A percentile compares a stretch with the other conserved stretches of the same genome.
Conservation (phyloP, 2,113 vertebrate genomes). For the Xiphophorus couchianus region DNA sequence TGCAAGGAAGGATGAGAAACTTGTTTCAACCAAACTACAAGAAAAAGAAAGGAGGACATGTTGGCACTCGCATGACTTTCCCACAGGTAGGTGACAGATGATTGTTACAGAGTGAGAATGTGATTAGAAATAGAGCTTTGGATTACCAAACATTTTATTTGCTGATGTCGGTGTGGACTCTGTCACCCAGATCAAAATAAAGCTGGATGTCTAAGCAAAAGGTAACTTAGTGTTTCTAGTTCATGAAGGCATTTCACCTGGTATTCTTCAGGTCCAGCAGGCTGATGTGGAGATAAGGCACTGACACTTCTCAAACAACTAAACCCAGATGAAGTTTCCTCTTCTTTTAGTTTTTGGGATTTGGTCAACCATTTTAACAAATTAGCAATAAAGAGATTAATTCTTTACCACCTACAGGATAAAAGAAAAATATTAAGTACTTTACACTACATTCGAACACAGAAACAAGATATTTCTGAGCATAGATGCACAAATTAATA, state of each 20-base stretch:
- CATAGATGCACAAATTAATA: too few relatives aligned
- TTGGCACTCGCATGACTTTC: constrained; percentile 27
- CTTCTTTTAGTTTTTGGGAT: not conserved
- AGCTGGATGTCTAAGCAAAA: not conserved
- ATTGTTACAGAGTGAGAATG: not conserved
- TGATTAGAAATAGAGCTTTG: not conserved
- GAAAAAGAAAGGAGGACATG: constrained; percentile 32
- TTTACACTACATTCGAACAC: not conserved
- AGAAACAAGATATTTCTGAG: not conserved
- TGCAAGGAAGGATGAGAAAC: not conserved
- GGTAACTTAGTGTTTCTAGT: not conserved
- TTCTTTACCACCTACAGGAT: not conserved
- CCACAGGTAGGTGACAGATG: constrained; percentile 54
- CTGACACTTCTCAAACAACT: not conserved
- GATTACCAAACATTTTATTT: not conserved
- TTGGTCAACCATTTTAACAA: not conserved
- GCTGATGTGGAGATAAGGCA: not conserved
- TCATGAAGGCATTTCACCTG: not conserved
- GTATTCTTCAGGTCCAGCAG: not conserved
- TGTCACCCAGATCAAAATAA: not conserved
- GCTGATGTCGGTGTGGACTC: not conserved
- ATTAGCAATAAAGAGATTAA: not conserved
- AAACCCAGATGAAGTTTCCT: not conserved
- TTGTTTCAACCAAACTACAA: constrained; percentile 1
- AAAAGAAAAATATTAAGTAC: not conserved